A percentile compares a stretch with the other conserved stretches of the same genome.
Conservation (phyloP, 64 coral and sea anemone genomes). For the Pocillopora verrucosa region DNA sequence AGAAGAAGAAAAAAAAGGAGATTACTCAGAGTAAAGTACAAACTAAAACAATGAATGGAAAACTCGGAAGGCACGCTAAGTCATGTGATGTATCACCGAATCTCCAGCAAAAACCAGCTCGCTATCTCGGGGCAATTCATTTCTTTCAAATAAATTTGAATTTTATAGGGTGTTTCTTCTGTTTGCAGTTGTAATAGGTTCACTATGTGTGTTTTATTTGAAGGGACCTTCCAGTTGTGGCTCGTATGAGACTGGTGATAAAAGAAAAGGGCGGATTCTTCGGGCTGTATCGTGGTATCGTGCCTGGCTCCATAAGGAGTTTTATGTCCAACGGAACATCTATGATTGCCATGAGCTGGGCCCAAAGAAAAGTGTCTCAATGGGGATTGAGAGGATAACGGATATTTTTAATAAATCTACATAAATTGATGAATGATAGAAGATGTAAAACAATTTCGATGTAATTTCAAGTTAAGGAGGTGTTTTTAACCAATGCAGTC, state of each 20-base stretch:
- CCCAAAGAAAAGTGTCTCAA: conserved; percentile 90
- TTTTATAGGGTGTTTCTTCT: not conserved
- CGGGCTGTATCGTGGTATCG: conserved; percentile 81
- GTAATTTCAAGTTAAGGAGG: no score
- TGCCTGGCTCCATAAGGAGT: conserved; percentile 90
- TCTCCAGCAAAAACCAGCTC: no score
- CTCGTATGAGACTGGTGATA: conserved; percentile 81
- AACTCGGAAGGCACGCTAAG: no score
- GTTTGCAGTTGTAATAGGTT: not conserved
- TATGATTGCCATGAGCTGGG: conserved; percentile 98
- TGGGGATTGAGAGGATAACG: conserved; percentile 66
- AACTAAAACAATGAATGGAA: no score
- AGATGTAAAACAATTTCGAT: no score
- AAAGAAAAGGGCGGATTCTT: conserved; percentile 75
- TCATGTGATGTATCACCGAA: no score
- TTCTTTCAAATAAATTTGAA: no score
- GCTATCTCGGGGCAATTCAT: no score
- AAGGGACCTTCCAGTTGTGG: conserved; percentile 83
- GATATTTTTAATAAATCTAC: not conserved
- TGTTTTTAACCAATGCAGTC: no score
- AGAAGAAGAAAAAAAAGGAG: no score
- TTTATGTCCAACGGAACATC: conserved; percentile 94
- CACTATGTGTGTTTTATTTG: not conserved
- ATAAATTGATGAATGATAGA: no score
- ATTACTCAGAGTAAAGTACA: no score